A percentile compares a stretch with the other conserved stretches of the same genome.
Conservation (phyloP, 1,140 invertebrate species). For the Aphis craccivora region DNA sequence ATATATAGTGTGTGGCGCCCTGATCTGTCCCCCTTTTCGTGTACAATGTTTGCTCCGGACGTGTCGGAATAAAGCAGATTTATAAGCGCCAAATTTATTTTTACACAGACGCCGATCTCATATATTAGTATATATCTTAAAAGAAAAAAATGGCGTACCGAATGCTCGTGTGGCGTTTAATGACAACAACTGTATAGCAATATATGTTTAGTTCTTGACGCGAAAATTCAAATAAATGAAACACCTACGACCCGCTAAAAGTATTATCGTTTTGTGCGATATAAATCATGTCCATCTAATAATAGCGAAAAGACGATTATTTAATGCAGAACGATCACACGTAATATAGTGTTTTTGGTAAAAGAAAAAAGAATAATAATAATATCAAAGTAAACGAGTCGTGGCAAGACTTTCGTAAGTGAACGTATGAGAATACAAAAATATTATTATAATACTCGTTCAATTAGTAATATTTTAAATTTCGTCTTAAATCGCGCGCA, state of each 20-base stretch:
- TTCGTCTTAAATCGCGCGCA: neutral
- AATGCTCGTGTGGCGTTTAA: neutral
- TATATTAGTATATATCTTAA: neutral
- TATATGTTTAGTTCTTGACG: conserved; percentile 23
- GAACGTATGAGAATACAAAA: neutral
- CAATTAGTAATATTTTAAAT: conserved; percentile 7
- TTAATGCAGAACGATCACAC: neutral
- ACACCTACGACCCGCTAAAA: neutral
- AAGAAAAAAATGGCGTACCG: neutral
- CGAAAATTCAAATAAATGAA: conserved; percentile 40
- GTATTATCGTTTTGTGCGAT: neutral
- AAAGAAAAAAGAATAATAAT: neutral
- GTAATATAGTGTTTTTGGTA: too few relatives aligned
- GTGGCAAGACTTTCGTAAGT: neutral
- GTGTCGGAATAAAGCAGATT: conserved; percentile 13
- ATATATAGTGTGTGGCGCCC: neutral
- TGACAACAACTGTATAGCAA: neutral
- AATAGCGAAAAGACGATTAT: conserved; percentile 6
- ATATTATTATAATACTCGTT: neutral
- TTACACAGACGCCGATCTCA: neutral
- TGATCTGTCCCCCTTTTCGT: neutral
- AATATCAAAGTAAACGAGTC: neutral
- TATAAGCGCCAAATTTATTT: conserved; percentile 11
- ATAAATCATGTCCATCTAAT: neutral
- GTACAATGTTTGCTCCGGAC: neutral